Conservation (phyloP, 2,888 invertebrate species). For the Deilephila porcellus region DNA sequence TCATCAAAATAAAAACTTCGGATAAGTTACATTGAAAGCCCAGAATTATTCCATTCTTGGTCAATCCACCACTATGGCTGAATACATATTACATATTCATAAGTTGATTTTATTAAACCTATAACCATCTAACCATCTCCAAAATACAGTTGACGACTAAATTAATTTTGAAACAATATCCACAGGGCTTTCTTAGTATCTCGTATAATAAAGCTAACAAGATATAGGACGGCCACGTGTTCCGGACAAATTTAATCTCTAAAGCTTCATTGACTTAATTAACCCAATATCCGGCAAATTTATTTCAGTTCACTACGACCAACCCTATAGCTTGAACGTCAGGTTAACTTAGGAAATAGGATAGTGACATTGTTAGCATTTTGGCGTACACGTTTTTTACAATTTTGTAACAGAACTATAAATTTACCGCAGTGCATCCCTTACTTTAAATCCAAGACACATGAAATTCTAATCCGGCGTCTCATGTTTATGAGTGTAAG, state of each 20-base stretch:
- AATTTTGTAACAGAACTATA: no score
- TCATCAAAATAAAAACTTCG: no score
- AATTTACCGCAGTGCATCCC: no score
- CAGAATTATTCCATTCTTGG: no score
- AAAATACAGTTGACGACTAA: background rate
- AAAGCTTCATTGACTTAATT: background rate
- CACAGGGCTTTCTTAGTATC: background rate
- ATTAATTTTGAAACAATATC: background rate
- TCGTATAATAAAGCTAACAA: background rate
- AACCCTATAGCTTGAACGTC: background rate
- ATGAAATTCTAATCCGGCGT: background rate
- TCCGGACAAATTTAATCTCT: slow-evolving; percentile 10
- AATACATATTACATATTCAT: no score
- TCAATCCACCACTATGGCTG: no score
- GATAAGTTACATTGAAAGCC: no score
- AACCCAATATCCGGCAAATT: background rate
- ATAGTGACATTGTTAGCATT: background rate
- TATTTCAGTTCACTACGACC: background rate
- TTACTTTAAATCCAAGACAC: background rate
- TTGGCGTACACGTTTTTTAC: no score
- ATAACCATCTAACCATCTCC: no score
- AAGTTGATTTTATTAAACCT: no score
- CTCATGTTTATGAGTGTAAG: background rate
- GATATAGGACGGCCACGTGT: background rate
- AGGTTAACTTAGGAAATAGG: background rate